phyloP scores from a whole-genome alignment of 2,888 invertebrate genomes.

The Drosophila nigritarsus region DNA sequence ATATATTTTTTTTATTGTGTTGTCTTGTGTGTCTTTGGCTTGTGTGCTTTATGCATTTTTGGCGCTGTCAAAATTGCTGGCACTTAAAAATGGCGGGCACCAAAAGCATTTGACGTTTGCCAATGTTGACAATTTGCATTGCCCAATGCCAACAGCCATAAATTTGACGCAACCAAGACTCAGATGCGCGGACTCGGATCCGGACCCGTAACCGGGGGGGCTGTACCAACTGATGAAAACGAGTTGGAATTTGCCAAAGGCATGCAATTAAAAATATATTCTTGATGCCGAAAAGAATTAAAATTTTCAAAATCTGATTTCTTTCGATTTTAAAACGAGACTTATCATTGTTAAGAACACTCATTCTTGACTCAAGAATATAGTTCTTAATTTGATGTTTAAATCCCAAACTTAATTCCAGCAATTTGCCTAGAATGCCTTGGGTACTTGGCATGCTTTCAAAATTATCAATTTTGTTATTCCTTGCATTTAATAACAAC shows the following conservation, averaged over 20 bases:
- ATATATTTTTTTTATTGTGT: background rate
- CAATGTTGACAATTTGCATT: conserved; percentile 65
- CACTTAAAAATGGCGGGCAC: conserved; percentile 52
- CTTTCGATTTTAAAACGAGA: background rate
- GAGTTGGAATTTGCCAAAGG: conserved; percentile 16
- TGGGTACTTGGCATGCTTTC: background rate
- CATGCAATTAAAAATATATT: background rate
- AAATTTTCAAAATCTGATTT: background rate
- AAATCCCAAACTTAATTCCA: background rate
- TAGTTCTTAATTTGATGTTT: background rate
- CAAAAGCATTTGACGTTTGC: conserved; percentile 60
- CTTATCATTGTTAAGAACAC: background rate
- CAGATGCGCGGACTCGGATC: background rate
- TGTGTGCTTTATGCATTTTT: conserved; percentile 49
- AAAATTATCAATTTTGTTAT: background rate
- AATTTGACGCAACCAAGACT: conserved; percentile 71
- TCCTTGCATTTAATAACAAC: background rate
- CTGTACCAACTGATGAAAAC: conserved; percentile 10
- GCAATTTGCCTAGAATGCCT: background rate
- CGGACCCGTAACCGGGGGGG: background rate
- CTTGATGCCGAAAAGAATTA: background rate
- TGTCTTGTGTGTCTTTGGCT: conserved; percentile 5
- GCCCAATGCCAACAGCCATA: conserved; percentile 68
- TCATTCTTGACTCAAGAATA: background rate
- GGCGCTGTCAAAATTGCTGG: conserved; percentile 52